These are phyloP conservation scores for Staurois parvus DNA, from an alignment of 2,797 vertebrate genomes.

Conservation along the genomic window DNA sequence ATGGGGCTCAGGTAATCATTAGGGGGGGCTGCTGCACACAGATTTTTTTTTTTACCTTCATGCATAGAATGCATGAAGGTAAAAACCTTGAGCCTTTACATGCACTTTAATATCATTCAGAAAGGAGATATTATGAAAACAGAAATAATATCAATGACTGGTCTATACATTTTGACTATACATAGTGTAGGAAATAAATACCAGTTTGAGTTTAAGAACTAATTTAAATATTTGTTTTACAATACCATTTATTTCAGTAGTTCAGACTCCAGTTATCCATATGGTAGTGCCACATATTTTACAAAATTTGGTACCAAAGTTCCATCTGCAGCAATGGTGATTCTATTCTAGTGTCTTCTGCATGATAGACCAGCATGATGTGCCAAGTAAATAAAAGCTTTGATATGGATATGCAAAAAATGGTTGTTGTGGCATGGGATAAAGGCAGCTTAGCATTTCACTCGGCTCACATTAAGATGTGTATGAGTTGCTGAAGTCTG, in stretches of 20 bases:
- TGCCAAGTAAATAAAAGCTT: constrained; percentile 28
- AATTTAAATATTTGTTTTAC: too few relatives aligned
- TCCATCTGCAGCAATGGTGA: constrained; percentile 10
- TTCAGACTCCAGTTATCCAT: background rate
- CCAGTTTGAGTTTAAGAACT: too few relatives aligned
- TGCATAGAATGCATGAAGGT: too few relatives aligned
- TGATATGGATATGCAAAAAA: constrained; percentile 33
- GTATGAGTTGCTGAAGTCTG: constrained; percentile 40
- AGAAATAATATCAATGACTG: too few relatives aligned
- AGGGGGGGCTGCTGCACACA: too few relatives aligned
- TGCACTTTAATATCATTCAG: too few relatives aligned
- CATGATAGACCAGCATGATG: background rate
- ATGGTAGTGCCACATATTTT: background rate
- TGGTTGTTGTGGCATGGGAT: constrained; percentile 16
- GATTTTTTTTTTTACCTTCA: too few relatives aligned
- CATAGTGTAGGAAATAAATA: too few relatives aligned
- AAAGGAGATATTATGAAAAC: too few relatives aligned
- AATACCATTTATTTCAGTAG: background rate
- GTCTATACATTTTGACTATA: too few relatives aligned
- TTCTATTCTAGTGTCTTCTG: background rate
- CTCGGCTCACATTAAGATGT: constrained; percentile 39
- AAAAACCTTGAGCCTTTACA: too few relatives aligned
- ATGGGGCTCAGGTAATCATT: too few relatives aligned
- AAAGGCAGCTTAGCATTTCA: constrained; percentile 22
- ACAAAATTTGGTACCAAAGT: background rate